Percentiles rank a stretch among this genome's conserved stretches.
Conservation (phyloP, 2,888 invertebrate species). For the Acholoe squamosa region DNA sequence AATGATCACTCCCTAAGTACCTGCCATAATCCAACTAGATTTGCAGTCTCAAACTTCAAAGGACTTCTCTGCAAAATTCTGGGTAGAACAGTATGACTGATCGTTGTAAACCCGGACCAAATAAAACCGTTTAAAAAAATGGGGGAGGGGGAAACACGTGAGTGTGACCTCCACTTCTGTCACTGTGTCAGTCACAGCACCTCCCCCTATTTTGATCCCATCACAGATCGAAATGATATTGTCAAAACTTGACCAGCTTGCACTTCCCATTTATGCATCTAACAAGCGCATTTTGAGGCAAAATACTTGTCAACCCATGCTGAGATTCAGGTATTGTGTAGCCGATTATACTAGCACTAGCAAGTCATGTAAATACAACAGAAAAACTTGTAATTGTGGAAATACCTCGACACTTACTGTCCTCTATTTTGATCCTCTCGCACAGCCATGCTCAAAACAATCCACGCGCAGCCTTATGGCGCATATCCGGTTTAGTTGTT, state of each 20-base stretch:
- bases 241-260: neutral
- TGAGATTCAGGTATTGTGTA: neutral
- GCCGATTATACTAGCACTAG: neutral
- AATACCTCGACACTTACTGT: constrained; percentile 18
- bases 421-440: constrained; percentile 54
- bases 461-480: constrained; percentile 10
- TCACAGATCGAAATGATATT: neutral
- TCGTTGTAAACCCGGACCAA: too few species aligned
- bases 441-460: constrained; percentile 60
- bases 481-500: constrained; percentile 30
- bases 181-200: too few species aligned
- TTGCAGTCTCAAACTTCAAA: too few species aligned
- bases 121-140: too few species aligned
- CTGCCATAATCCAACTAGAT: too few species aligned
- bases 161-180: constrained; percentile 28
- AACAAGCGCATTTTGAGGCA: neutral
- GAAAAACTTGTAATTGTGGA: neutral
- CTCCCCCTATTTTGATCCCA: constrained; percentile 46
- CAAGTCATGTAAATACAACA: too few species aligned
- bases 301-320: neutral
- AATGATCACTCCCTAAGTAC: too few species aligned
- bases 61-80: too few species aligned
- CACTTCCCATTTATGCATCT: neutral
- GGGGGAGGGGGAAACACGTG: too few species aligned
- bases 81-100: too few species aligned